phyloP scores from a whole-genome alignment of 2,797 vertebrate genomes.

The Rhodeus uyekii region DNA sequence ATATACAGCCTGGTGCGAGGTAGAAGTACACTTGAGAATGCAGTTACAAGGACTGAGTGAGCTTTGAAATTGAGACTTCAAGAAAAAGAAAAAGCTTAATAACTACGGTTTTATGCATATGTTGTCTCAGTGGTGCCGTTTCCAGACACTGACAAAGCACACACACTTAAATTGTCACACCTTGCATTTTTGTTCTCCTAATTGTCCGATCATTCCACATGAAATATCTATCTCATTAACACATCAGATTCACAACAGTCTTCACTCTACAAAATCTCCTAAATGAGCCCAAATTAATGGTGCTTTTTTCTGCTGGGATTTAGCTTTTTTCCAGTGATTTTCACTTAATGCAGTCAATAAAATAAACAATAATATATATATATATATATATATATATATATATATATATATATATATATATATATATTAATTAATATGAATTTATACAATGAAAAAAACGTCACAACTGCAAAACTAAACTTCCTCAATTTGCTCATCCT shows the following conservation, averaged over 20 bases:
- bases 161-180: conserved; percentile 85
- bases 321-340: not conserved
- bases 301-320: conserved; percentile 54
- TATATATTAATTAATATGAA: not conserved
- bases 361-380: not conserved
- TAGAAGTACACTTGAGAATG: conserved; percentile 58
- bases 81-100: conserved; percentile 60
- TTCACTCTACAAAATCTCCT: conserved; percentile 74
- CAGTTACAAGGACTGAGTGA: conserved; percentile 60
- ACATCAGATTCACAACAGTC: conserved; percentile 80
- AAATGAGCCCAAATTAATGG: conserved; percentile 82
- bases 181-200: conserved; percentile 86
- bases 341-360: not conserved
- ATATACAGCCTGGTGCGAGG: conserved; percentile 44
- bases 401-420: too few relatives aligned
- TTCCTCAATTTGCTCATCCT: conserved; percentile 17
- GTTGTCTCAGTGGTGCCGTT: conserved; percentile 78
- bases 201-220: conserved; percentile 83
- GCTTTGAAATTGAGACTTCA: conserved; percentile 63
- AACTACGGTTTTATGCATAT: conserved; percentile 67
- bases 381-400: too few relatives aligned
- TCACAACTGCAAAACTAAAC: conserved; percentile 1
- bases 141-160: conserved; percentile 83
- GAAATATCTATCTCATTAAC: conserved; percentile 84
- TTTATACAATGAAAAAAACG: conserved; percentile 1